Percentiles rank a stretch among this genome's conserved stretches.
Conservation (phyloP, 2,797 vertebrate genomes). For the Champsocephalus esox region DNA sequence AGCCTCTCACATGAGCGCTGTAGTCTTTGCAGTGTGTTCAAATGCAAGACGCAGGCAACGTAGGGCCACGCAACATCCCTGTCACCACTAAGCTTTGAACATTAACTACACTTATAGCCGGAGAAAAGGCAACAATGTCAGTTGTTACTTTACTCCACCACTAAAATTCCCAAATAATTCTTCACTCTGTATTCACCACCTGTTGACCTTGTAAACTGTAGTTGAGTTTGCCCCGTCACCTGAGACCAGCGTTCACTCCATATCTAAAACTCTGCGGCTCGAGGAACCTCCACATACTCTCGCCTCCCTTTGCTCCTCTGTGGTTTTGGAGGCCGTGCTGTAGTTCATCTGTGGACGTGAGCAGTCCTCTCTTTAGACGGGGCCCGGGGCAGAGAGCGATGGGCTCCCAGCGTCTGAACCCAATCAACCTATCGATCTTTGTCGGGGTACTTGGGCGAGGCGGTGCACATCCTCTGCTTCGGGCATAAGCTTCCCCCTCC, state of each 20-base stretch:
- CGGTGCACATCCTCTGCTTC: conserved; percentile 54
- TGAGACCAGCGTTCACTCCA: conserved; percentile 16
- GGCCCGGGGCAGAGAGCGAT: conserved; percentile 37
- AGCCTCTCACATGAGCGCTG: too few species aligned
- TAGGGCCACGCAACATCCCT: too few species aligned
- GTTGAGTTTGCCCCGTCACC: conserved; percentile 1
- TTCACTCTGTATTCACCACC: neutral
- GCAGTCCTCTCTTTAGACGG: conserved; percentile 62
- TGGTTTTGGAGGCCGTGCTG: conserved; percentile 31
- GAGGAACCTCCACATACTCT: neutral
- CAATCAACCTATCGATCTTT: conserved; percentile 77
- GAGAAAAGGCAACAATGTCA: neutral
- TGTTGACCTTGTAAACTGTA: neutral
- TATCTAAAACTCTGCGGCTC: neutral
- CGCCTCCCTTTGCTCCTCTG: conserved; percentile 20
- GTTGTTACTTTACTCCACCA: too few species aligned
- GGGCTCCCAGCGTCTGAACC: conserved; percentile 67
- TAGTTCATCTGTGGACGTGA: conserved; percentile 49
- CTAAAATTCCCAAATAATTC: too few species aligned
- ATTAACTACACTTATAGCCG: neutral
- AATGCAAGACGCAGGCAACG: too few species aligned
- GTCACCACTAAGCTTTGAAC: too few species aligned
- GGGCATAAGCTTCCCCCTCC: conserved; percentile 26
- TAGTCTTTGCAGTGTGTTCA: too few species aligned
- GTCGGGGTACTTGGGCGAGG: conserved; percentile 47